A percentile compares a stretch with the other conserved stretches of the same genome.
phyloP scores from a whole-genome alignment of 2,888 invertebrate species.

The Perizoma affinitatum region DNA sequence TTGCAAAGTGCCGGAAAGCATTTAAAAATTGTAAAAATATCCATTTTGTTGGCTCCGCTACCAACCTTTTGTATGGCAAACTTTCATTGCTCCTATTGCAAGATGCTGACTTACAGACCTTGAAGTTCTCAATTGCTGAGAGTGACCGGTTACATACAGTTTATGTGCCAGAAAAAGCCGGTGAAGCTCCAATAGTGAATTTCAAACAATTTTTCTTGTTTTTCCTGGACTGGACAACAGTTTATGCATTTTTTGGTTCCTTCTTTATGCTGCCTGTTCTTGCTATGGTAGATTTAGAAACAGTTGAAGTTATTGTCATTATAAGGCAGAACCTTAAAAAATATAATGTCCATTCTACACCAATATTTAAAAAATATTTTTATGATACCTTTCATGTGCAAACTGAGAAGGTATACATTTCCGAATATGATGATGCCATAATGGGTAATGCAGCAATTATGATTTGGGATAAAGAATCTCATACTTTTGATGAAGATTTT shows the following conservation, averaged over 20 bases:
- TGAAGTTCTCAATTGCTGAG: conserved; percentile 56
- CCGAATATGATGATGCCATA: conserved; percentile 38
- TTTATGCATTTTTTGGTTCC: conserved; percentile 39
- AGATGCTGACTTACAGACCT: conserved; percentile 49
- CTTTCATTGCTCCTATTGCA: conserved; percentile 47
- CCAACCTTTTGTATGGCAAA: conserved; percentile 54
- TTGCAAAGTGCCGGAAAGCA: conserved; percentile 53
- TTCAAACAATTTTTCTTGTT: conserved; percentile 49
- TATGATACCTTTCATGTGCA: conserved; percentile 48
- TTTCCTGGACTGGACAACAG: conserved; percentile 51
- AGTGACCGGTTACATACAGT: conserved; percentile 39
- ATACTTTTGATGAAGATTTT: conserved; percentile 59
- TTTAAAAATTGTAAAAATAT: conserved; percentile 63
- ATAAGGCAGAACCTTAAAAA: conserved; percentile 36
- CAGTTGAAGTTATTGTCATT: conserved; percentile 57
- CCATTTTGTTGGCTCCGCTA: conserved; percentile 60
- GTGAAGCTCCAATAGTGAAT: conserved; percentile 25
- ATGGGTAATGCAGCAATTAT: conserved; percentile 54
- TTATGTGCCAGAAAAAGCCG: conserved; percentile 33
- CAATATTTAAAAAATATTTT: conserved; percentile 54
- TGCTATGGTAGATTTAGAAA: conserved; percentile 40
- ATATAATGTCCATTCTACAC: conserved; percentile 49
- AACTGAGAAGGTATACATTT: conserved; percentile 37
- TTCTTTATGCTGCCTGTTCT: conserved; percentile 42
- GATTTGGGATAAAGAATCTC: conserved; percentile 60